Evolutionary conservation across 2,797 vertebrate genomes (phyloP), one percentile per base, ranked within the genome.

Genomic region (Myioborus melanocephalus): DNA sequence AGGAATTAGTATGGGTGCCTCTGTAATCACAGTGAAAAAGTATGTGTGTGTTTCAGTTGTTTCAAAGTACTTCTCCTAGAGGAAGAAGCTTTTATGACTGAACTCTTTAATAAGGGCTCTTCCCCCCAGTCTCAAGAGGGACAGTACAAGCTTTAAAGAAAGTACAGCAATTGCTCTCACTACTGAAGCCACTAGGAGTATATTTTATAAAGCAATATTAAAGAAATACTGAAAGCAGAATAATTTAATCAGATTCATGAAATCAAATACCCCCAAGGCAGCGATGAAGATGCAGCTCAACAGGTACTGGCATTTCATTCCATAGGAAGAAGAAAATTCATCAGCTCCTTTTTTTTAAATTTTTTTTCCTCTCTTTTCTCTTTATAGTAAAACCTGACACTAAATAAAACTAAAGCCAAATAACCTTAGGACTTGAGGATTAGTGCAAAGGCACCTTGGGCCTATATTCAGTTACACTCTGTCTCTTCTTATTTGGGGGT

Each of bases 201-300:
- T 97, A 96, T 97, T 96, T 93, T 97, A 95, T 96, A 96, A 97
- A 95, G 93, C 94, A 96, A 97, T 97, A 97, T 97, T 96, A 96
- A 96, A 97, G 94, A 96, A 97, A 97, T 96, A 96, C 90, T 52
- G 89, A 94, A 87, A 97, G 92, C 85, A 89, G 96, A 94, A 96
- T 97, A 96, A 97, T 97, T 97, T 97, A 97, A 97, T 97, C 96
- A 97, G 80, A 96, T 97, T 96, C 94, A 95, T 95, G 94, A 96
- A 96, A 96, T 96, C 96, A 97, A 96, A 96, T 96, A 96, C 89
- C 96, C 96, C 94, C 95, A 94, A 95, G 96, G 96, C 94, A 96
- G 83, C 27, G 6, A 95, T 96, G 88, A 95, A 95, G 92, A 91
- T 91, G 90, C 83, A 94, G 79, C 71, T 95, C 96, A 96, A 96